Evolutionary conservation across 2,888 invertebrate species (phyloP).

Genomic region (Drosophila aldrichi): DNA sequence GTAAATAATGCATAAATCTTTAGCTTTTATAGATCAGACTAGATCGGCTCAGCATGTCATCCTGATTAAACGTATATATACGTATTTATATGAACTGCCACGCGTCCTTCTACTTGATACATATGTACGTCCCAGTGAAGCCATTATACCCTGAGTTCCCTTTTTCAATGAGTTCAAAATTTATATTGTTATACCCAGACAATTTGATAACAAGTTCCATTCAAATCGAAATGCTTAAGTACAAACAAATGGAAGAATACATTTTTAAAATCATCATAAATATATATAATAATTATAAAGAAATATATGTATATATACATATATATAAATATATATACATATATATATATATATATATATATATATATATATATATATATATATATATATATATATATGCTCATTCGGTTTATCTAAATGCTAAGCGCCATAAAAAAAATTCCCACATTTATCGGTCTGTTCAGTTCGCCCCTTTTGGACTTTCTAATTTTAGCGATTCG

Average conservation of each 20-base stretch:
- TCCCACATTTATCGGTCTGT: neutral
- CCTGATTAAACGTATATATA: neutral
- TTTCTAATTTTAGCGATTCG: neutral
- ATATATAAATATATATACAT: too few species aligned
- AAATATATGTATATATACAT: neutral
- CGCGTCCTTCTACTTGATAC: neutral
- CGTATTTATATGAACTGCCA: neutral
- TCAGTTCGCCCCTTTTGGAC: neutral
- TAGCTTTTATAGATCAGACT: neutral
- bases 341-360: too few species aligned
- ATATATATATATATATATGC: too few species aligned
- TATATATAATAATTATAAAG: neutral
- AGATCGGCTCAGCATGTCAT: neutral
- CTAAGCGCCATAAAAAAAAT: neutral
- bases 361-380: too few species aligned
- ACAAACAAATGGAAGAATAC: neutral
- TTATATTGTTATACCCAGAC: neutral
- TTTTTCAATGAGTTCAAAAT: neutral
- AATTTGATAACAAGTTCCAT: slow-evolving; percentile 1
- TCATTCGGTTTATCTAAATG: neutral
- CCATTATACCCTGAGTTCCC: neutral
- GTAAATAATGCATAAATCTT: too few species aligned
- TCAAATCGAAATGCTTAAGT: neutral
- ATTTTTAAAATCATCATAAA: neutral
- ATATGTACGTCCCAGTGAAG: neutral